Evolutionary conservation across 2,888 invertebrate species (phyloP).

Genomic region (Monopis laevigella): DNA sequence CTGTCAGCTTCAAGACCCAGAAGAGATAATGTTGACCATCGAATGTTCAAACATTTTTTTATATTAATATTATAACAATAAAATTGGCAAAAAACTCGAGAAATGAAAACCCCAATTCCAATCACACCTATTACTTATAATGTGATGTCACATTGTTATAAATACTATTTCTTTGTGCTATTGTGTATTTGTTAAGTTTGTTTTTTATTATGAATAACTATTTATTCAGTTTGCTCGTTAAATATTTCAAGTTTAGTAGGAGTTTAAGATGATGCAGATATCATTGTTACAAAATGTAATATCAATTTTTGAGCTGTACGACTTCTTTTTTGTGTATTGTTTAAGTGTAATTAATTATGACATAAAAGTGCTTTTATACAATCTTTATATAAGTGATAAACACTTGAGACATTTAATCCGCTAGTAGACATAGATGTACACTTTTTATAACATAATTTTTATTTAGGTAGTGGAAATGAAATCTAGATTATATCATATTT

Average conservation of each 20-base stretch:
- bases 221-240: constrained; percentile 68
- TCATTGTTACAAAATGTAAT: constrained; percentile 59
- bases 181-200: constrained; percentile 66
- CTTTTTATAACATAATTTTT: constrained; percentile 67
- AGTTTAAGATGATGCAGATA: constrained; percentile 59
- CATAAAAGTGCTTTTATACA: constrained; percentile 65
- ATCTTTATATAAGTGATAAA: constrained; percentile 63
- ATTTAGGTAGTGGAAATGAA: constrained; percentile 66
- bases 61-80: constrained; percentile 7
- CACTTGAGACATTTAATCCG: constrained; percentile 66
- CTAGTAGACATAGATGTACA: constrained; percentile 67
- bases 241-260: constrained; percentile 66
- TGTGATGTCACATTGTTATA: constrained; percentile 55
- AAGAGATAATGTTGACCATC: constrained; percentile 58
- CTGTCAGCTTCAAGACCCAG: constrained; percentile 65
- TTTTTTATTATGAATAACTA: constrained; percentile 64
- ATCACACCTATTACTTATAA: constrained; percentile 31
- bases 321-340: constrained; percentile 63
- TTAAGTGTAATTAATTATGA: constrained; percentile 57
- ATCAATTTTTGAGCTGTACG: constrained; percentile 57
- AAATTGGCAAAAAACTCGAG: constrained; percentile 41
- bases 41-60: not conserved
- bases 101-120: constrained; percentile 1
- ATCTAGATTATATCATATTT: constrained; percentile 66
- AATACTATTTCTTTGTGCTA: constrained; percentile 66